A percentile compares a stretch with the other conserved stretches of the same genome.
phyloP scores from a whole-genome alignment of 2,888 invertebrate genomes.

The Callosobruchus maculatus region DNA sequence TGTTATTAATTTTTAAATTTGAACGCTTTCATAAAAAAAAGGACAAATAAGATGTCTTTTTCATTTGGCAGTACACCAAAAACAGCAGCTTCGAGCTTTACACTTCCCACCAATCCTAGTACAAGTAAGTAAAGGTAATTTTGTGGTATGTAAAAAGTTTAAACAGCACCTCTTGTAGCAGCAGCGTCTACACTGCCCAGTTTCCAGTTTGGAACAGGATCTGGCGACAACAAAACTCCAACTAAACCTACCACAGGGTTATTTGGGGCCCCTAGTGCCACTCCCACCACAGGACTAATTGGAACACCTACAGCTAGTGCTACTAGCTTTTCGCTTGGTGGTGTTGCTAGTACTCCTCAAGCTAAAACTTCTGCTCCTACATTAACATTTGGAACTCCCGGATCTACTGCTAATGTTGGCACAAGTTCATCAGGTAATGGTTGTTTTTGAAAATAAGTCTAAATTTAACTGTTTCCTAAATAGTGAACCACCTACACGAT shows the following conservation, averaged over 20 bases:
- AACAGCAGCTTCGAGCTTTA: constrained; percentile 39
- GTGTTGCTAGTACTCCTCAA: constrained; percentile 19
- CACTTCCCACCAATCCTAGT: constrained; percentile 41
- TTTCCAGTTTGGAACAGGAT: constrained; percentile 22
- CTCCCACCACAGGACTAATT: constrained; percentile 12
- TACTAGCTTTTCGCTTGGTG: constrained; percentile 25
- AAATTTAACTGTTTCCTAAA: no score
- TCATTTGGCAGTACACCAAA: constrained; percentile 33
- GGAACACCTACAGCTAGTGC: background rate
- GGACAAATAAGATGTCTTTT: constrained; percentile 33
- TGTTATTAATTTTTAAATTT: background rate
- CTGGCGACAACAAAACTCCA: constrained; percentile 26
- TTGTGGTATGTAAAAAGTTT: background rate
- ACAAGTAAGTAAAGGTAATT: constrained; percentile 6
- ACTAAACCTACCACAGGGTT: constrained; percentile 13
- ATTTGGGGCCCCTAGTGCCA: constrained; percentile 5
- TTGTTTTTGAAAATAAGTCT: constrained; percentile 6
- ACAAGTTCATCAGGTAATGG: background rate
- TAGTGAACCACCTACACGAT: no score
- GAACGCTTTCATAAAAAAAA: background rate
- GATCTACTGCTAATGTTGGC: constrained; percentile 44
- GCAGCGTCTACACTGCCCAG: constrained; percentile 16
- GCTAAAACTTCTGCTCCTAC: constrained; percentile 20
- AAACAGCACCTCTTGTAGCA: constrained; percentile 10
- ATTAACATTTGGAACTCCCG: constrained; percentile 39